A percentile compares a stretch with the other conserved stretches of the same genome.
phyloP scores from a whole-genome alignment of 2,797 vertebrate genomes.

The Lagorchestes hirsutus region DNA sequence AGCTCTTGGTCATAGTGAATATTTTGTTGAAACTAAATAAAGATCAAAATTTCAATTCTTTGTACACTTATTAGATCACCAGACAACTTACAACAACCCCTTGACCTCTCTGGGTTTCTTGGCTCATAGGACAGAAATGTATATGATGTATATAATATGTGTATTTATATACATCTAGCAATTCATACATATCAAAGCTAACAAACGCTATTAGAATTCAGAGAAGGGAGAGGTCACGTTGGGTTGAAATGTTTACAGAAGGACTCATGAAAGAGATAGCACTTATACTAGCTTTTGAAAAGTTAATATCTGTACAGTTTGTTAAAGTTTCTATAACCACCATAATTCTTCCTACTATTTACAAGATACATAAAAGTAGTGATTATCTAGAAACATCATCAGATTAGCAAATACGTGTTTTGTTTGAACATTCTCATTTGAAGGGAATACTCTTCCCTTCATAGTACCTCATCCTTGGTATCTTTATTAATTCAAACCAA shows the following conservation, averaged over 20 bases:
- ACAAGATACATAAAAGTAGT: background rate
- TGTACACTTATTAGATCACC: background rate
- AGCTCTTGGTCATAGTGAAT: background rate
- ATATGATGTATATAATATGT: background rate
- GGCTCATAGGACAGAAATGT: background rate
- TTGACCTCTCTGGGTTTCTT: background rate
- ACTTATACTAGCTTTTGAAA: background rate
- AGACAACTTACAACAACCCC: background rate
- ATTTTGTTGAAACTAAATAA: background rate
- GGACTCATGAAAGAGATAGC: too few species aligned
- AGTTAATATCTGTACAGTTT: background rate
- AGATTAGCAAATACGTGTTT: background rate
- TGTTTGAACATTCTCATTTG: background rate
- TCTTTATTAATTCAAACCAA: background rate
- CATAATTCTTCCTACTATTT: background rate
- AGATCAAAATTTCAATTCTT: background rate
- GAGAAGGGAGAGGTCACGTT: background rate
- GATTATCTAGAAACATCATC: background rate
- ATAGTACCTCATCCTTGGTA: background rate
- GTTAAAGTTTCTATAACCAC: background rate
- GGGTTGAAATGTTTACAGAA: too few species aligned
- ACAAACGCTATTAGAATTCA: background rate
- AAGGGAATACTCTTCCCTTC: background rate
- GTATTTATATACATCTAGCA: background rate
- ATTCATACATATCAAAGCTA: background rate